A percentile compares a stretch with the other conserved stretches of the same genome.
Evolutionary conservation across 1,140 invertebrate genomes (phyloP).

Genomic region (Aphidius ervi): DNA sequence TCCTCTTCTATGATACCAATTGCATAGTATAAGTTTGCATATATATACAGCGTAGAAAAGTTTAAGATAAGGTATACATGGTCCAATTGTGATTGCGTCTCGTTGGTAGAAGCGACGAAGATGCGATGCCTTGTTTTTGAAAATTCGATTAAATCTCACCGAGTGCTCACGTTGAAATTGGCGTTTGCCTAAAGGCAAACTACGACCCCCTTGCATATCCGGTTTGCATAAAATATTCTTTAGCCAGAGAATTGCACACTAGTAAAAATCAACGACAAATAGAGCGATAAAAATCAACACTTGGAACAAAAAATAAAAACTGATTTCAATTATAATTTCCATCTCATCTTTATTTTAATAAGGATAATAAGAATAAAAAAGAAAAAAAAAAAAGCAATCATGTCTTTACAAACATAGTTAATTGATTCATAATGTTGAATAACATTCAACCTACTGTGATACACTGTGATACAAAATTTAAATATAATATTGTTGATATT

Average conservation of each 20-base stretch:
- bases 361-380: too few relatives aligned
- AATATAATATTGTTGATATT: too few relatives aligned
- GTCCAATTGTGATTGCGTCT: constrained; percentile 8
- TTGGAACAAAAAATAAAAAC: too few relatives aligned
- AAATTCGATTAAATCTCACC: constrained; percentile 34
- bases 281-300: not conserved
- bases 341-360: too few relatives aligned
- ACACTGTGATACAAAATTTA: too few relatives aligned
- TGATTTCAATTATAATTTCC: too few relatives aligned
- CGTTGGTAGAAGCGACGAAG: not conserved
- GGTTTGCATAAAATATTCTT: constrained; percentile 38
- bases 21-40: not conserved
- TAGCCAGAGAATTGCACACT: constrained; percentile 25
- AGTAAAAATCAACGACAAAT: not conserved
- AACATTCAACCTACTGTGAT: too few relatives aligned
- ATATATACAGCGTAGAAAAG: not conserved
- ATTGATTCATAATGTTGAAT: too few relatives aligned
- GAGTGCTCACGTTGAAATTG: constrained; percentile 11
- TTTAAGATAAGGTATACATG: not conserved
- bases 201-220: constrained; percentile 4
- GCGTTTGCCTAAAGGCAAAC: not conserved
- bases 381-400: too few relatives aligned
- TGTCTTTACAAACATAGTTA: too few relatives aligned
- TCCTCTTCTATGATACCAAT: too few relatives aligned
- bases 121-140: constrained; percentile 23